Evolutionary conservation across 2,888 invertebrate species (phyloP), one percentile per base, ranked within the genome.

Genomic region (Acrobasis repandana): DNA sequence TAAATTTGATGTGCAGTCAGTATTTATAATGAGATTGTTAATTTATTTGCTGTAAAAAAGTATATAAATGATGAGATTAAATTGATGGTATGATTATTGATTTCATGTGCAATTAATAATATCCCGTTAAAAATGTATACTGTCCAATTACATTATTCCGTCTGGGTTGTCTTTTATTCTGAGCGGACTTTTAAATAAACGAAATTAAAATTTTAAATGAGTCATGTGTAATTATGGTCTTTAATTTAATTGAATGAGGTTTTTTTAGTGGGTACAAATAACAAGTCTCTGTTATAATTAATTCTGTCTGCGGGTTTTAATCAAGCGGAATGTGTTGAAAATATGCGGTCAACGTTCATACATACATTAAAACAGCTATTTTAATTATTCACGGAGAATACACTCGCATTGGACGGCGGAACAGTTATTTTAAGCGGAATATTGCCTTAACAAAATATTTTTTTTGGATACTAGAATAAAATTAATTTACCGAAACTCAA

Each of bases 381-480:
- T 86, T 77, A 85, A 86, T 83, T 84, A 86, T 86, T 77, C 79
- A 81, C 70, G 69, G 71, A 67, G 68, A 77, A 78, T 73, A 75
- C 76, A 79, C 76, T 76, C 69, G 65, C 70, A 73, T 74, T 62
- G 67, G 63, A 63, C 52, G 61, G 56, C 57, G 61, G 71, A 70
- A 70, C 74, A 79, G 75, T 82, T 79, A 69, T 74, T 69, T 68
- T 62, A 52, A 66, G 68, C 69, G 65, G 52, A 65, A 63, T 64
- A 49, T 33, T 65, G 65, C 67, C 63, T 38, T 14, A 43, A 54
- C 18, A 14, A 43, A n/a, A 43, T 43, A 54, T 34, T 54, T 20
- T 34, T 34, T 34, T 16, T 16, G 16, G 9, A n/a, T 18, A 36
- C 15, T 36, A 52, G 6, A 28, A 8, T 28, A 28, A 28, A 28